Evolutionary conservation across 2,797 vertebrate genomes (phyloP), one percentile per base, ranked within the genome.

Genomic region (Lateolabrax maculatus): DNA sequence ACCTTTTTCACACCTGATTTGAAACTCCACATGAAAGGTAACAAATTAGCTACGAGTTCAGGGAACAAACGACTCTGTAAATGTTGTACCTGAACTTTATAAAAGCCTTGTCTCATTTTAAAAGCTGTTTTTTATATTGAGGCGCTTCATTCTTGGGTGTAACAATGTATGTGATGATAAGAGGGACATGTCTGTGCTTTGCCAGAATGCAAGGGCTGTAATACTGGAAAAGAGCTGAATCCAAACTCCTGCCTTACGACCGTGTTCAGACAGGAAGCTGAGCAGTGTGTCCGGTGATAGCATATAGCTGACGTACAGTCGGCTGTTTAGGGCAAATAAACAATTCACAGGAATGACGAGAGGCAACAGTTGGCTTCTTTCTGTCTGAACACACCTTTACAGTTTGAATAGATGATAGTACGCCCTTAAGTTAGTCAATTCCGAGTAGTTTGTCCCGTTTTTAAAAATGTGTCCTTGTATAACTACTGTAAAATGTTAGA

Each of bases 171-270:
- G 19, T 39, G 7, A 13, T 29, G 39, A 58, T 16, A 13, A 51
- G 39, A 41, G 31, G 56, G 56, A 49, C n/a, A 16, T 21, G 16
- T 23, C 56, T 62, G 34, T 67, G 62, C 19, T 85, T 71, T 5
- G 39, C 27, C 8, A 18, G 37, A 79, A 67, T 36, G 23, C 18
- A 69, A 81, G 84, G 80, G 80, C 81, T 82, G 57, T 73, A 79
- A 48, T 53, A 73, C 67, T 57, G 73, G 70, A 18, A 39, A 12
- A 41, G 23, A 77, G 87, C 87, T 84, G 63, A 84, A 81, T 83
- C 82, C 83, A 87, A 90, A 89, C 75, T 89, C 73, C 83, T 85
- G 90, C 88, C 90, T 93, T 84, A 85, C 10, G 67, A 52, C 56
- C 18, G 77, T 56, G 70, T 72, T 79, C 58, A 70, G 57, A 66